Conservation (phyloP, 2,888 invertebrate species). For the Oithona nana region DNA sequence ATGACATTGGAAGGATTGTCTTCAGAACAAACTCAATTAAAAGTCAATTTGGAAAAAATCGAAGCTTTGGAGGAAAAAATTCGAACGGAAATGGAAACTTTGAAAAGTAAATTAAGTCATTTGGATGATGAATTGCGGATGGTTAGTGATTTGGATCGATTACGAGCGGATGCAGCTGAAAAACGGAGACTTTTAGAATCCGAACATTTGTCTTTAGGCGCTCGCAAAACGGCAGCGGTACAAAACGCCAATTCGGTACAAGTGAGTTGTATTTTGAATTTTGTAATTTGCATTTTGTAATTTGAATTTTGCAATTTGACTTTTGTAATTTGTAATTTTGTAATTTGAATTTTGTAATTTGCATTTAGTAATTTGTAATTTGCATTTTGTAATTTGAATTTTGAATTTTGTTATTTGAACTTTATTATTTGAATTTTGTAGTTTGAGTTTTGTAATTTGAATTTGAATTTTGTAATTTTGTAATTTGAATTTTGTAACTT, state of each 20-base stretch:
- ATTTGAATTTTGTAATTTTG: no score
- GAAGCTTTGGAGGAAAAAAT: slow-evolving; percentile 48
- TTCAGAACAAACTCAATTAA: slow-evolving; percentile 36
- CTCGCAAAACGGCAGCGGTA: slow-evolving; percentile 30
- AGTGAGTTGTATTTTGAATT: slow-evolving; percentile 26
- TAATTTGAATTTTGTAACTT: no score
- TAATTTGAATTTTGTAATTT: no score
- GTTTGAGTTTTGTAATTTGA: not conserved
- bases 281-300: slow-evolving; percentile 16
- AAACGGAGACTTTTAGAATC: slow-evolving; percentile 36
- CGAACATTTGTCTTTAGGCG: slow-evolving; percentile 32
- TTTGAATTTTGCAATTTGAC: not conserved
- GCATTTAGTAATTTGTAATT: no score
- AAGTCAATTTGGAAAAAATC: slow-evolving; percentile 30
- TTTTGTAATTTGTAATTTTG: not conserved
- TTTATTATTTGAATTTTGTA: slow-evolving; percentile 6
- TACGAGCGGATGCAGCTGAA: slow-evolving; percentile 36
- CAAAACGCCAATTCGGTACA: slow-evolving; percentile 34
- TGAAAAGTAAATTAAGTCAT: slow-evolving; percentile 31
- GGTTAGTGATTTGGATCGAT: slow-evolving; percentile 36
- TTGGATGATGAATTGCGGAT: slow-evolving; percentile 43
- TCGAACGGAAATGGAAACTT: slow-evolving; percentile 32
- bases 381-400: slow-evolving; percentile 28
- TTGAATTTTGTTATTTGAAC: slow-evolving; percentile 15
- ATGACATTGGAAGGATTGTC: slow-evolving; percentile 43